Conservation (phyloP, 2,797 vertebrate genomes). For the Clarias platycephalus region DNA sequence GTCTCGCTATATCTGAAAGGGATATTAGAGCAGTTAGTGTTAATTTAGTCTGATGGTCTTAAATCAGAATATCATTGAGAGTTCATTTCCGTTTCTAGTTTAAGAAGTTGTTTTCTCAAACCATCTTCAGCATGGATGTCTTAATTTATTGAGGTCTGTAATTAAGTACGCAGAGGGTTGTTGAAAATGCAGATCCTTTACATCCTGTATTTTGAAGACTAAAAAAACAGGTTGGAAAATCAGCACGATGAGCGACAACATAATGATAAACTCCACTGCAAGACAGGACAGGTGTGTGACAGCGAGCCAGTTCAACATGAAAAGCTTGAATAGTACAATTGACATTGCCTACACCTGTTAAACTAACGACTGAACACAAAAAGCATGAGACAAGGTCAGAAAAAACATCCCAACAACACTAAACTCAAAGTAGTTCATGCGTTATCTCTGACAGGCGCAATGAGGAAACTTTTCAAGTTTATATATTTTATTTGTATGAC, state of each 20-base stretch:
- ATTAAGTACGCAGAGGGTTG: neutral
- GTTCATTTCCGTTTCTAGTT: neutral
- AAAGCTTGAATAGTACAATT: too few relatives aligned
- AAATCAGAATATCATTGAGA: neutral
- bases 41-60: neutral
- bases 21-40: neutral
- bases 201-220: neutral
- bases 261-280: too few relatives aligned
- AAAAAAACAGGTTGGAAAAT: neutral
- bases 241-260: too few relatives aligned
- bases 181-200: neutral
- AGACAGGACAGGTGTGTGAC: too few relatives aligned
- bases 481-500: neutral
- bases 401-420: too few relatives aligned
- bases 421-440: too few relatives aligned
- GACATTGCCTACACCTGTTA: too few relatives aligned
- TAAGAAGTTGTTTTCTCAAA: neutral
- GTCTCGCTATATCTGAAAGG: neutral
- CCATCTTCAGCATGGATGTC: neutral
- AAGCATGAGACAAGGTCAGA: too few relatives aligned
- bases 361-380: too few relatives aligned
- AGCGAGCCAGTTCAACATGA: too few relatives aligned
- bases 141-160: neutral
- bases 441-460: neutral
- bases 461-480: neutral